Percentiles rank a stretch among this genome's conserved stretches.
Conservation (phyloP, 2,888 invertebrate genomes). For the Brenthis daphne region DNA sequence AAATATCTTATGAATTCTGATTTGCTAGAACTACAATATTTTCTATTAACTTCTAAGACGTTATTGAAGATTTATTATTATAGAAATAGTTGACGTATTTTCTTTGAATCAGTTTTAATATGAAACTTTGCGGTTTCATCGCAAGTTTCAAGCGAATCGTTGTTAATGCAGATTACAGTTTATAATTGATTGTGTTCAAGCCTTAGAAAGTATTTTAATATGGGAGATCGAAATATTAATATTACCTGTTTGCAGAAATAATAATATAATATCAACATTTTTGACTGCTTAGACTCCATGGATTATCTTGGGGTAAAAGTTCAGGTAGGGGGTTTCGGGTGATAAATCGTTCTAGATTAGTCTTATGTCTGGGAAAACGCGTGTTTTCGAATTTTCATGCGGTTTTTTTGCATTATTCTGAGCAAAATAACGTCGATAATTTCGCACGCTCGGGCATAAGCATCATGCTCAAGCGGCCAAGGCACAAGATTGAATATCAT, state of each 20-base stretch:
- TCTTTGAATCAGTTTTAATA: constrained; percentile 14
- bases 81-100: constrained; percentile 11
- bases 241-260: background rate
- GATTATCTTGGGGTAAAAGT: no score
- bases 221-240: constrained; percentile 9
- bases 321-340: no score
- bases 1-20: no score
- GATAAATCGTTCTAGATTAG: no score
- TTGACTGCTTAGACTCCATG: no score
- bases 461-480: no score
- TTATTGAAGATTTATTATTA: background rate
- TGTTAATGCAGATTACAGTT: constrained; percentile 10
- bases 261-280: background rate
- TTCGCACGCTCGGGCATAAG: no score
- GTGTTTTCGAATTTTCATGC: no score
- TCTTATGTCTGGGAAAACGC: no score
- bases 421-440: no score
- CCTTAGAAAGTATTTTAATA: constrained; percentile 12
- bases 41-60: background rate
- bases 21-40: background rate
- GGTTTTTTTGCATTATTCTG: no score
- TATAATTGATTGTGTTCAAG: constrained; percentile 10
- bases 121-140: constrained; percentile 14
- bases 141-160: constrained; percentile 13
- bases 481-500: no score